These are phyloP conservation scores for Onthophagus sagittarius DNA, from an alignment of 2,888 invertebrate species.

Conservation along the genomic window DNA sequence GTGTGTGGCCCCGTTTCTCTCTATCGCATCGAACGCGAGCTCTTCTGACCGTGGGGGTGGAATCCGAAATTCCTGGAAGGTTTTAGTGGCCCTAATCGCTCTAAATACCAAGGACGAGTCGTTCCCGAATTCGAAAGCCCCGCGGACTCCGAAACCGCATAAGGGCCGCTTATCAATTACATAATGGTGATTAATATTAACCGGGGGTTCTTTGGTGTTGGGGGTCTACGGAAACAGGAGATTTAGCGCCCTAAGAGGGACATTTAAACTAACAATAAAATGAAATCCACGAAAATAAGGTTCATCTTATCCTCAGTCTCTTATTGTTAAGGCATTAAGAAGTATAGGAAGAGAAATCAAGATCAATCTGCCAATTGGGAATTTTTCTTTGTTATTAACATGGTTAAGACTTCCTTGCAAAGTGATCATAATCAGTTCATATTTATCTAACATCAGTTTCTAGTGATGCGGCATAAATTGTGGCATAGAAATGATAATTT, in stretches of 20 bases:
- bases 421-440: no score
- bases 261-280: background rate
- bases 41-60: background rate
- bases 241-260: background rate
- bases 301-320: no score
- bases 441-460: no score
- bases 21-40: background rate
- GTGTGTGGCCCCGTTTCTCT: background rate
- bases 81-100: background rate
- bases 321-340: no score
- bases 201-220: background rate
- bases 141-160: background rate
- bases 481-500: no score
- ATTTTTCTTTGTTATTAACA: no score
- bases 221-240: background rate
- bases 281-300: background rate
- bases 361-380: no score
- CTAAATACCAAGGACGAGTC: background rate
- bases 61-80: background rate
- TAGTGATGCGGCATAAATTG: no score
- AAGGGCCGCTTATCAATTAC: slow-evolving; percentile 8
- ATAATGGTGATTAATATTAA: slow-evolving; percentile 12
- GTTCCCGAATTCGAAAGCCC: background rate
- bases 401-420: no score
- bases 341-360: no score